Percentiles rank a stretch among this genome's conserved stretches.
phyloP scores from a whole-genome alignment of 2,113 vertebrate genomes.

The Lycocorax pyrrhopterus region DNA sequence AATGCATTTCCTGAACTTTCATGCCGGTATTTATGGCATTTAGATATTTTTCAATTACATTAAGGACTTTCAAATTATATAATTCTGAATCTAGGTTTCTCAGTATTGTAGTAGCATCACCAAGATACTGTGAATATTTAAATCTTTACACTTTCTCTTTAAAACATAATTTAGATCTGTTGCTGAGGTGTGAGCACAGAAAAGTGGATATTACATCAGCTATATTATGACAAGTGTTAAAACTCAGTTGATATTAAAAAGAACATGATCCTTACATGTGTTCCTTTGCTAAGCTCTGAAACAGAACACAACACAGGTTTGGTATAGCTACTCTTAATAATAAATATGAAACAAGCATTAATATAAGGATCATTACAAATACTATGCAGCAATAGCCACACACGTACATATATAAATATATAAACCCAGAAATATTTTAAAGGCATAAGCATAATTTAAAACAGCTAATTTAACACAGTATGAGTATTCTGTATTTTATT shows the following conservation, averaged over 20 bases:
- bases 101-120: not conserved
- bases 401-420: not conserved
- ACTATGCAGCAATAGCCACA: not conserved
- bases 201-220: not conserved
- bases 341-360: not conserved
- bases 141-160: not conserved
- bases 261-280: not conserved
- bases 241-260: not conserved
- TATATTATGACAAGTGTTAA: not conserved
- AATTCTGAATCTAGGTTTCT: not conserved
- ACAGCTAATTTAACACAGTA: not conserved
- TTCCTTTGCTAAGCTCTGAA: not conserved
- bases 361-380: not conserved
- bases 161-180: not conserved
- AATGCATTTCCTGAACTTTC: conserved; percentile 37
- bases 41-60: not conserved
- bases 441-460: not conserved
- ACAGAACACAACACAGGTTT: not conserved
- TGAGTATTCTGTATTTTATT: not conserved
- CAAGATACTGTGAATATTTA: not conserved
- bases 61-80: not conserved
- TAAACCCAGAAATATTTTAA: not conserved
- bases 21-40: not conserved
- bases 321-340: not conserved
- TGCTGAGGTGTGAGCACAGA: not conserved